Evolutionary conservation across 2,113 vertebrate genomes (phyloP).

Genomic region (Genyomyrus donnyi): DNA sequence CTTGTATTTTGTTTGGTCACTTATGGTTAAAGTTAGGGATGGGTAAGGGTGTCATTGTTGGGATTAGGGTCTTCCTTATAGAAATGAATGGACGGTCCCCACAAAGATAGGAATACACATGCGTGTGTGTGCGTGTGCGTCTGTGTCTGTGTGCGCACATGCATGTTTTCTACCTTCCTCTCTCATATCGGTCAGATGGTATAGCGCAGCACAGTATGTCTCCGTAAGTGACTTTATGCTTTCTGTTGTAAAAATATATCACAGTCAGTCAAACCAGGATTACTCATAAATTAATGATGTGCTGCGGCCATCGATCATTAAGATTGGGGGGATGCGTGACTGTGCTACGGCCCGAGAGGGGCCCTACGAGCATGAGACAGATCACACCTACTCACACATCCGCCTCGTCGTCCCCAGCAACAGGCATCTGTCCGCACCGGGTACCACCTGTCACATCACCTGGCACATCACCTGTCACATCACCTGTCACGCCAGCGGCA

Average conservation of each 20-base stretch:
- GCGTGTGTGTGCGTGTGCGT: neutral
- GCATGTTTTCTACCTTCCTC: neutral
- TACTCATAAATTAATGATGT: neutral
- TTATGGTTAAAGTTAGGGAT: neutral
- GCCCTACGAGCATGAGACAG: neutral
- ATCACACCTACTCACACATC: neutral
- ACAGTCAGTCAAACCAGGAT: neutral
- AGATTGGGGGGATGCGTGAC: neutral
- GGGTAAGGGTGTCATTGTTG: neutral
- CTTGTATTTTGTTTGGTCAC: neutral
- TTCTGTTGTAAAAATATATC: neutral
- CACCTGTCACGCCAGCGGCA: neutral
- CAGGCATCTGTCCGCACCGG: neutral
- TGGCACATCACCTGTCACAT: neutral
- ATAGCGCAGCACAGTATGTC: neutral
- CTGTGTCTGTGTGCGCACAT: neutral
- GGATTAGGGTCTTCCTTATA: neutral
- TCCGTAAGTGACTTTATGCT: neutral
- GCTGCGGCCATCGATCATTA: neutral
- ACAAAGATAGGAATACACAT: neutral
- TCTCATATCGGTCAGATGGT: neutral
- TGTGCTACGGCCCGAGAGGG: neutral
- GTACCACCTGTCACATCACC: neutral
- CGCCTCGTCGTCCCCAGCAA: neutral
- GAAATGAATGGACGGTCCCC: neutral